These are phyloP conservation scores for Cephus pygmeus DNA, from an alignment of 2,888 invertebrate genomes.

Conservation along the genomic window DNA sequence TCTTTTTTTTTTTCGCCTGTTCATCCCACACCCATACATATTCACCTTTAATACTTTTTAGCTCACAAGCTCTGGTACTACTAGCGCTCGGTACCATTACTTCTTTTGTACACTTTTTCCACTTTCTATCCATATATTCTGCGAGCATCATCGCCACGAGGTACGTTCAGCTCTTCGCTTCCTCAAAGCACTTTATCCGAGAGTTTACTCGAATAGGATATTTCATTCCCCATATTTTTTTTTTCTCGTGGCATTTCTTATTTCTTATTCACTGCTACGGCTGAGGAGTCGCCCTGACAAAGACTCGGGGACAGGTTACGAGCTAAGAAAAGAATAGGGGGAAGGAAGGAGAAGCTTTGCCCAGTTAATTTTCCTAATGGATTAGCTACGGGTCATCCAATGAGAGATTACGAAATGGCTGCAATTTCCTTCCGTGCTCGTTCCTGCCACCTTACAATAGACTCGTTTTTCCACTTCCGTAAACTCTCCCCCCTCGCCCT, in stretches of 20 bases:
- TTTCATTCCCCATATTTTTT: not conserved
- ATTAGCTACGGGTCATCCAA: slow-evolving; percentile 41
- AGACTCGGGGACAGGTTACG: slow-evolving; percentile 27
- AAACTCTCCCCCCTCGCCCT: too few relatives aligned
- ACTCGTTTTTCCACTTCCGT: too few relatives aligned
- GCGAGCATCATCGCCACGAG: too few relatives aligned
- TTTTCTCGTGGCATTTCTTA: not conserved
- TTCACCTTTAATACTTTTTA: not conserved
- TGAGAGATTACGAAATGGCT: slow-evolving; percentile 33
- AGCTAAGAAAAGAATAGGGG: slow-evolving; percentile 18
- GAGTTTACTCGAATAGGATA: not conserved
- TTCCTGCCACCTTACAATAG: not conserved
- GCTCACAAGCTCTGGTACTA: too few relatives aligned
- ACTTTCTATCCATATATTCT: too few relatives aligned
- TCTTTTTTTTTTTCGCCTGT: not conserved
- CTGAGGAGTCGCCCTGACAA: slow-evolving; percentile 20
- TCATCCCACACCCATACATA: not conserved
- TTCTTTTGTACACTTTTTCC: too few relatives aligned
- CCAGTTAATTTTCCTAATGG: slow-evolving; percentile 54
- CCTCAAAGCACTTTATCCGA: too few relatives aligned
- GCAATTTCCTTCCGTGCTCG: slow-evolving; percentile 26
- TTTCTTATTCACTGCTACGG: not conserved
- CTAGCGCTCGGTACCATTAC: too few relatives aligned
- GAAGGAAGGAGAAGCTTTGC: slow-evolving; percentile 7
- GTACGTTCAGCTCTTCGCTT: too few relatives aligned